These are phyloP conservation scores for Aphis gossypii DNA, from an alignment of 1,140 invertebrate species.

Conservation along the genomic window DNA sequence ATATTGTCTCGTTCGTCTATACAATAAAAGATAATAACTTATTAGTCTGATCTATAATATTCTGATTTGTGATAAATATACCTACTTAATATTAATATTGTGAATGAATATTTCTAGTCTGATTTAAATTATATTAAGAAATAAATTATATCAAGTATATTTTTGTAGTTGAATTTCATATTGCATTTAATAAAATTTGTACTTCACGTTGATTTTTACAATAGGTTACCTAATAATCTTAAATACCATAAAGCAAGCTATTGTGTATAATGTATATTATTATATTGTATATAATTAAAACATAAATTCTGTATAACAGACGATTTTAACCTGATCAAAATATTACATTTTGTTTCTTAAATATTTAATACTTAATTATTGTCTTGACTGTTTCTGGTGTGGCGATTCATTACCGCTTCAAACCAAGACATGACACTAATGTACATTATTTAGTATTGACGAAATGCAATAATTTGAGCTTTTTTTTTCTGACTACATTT, in stretches of 20 bases:
- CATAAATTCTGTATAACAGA: background rate
- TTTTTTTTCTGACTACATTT: background rate
- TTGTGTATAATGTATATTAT: background rate
- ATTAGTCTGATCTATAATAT: no score
- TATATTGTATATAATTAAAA: background rate
- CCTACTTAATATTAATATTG: no score
- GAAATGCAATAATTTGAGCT: background rate
- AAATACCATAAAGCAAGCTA: background rate
- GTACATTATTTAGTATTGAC: background rate
- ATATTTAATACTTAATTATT: background rate
- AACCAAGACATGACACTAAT: background rate
- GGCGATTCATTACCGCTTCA: no score
- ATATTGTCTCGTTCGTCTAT: no score
- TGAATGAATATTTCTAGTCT: no score
- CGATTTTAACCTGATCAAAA: background rate
- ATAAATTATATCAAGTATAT: no score
- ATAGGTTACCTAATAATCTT: background rate
- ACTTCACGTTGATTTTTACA: background rate
- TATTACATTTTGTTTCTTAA: background rate
- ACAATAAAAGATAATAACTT: no score
- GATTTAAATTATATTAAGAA: no score
- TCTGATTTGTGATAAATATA: no score
- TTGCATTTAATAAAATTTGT: no score
- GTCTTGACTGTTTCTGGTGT: no score
- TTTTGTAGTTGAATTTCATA: no score